Evolutionary conservation across 2,113 vertebrate species (phyloP).

Genomic region (cattle (Bos taurus)): ARS-UCD2.0 NC_037334.1:98176501-98177000

Average conservation of each 20-base stretch:
- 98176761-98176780: neutral
- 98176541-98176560: neutral
- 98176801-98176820: neutral
- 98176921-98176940: neutral
- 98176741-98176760: neutral
- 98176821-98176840: neutral
- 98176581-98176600: neutral
- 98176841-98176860: neutral
- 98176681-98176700: neutral
- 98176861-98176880: neutral
- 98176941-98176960: neutral
- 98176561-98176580: neutral
- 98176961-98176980: neutral
- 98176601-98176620: neutral
- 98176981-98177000: neutral
- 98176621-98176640: neutral
- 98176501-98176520: neutral
- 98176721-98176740: neutral
- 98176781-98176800: neutral
- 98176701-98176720: neutral
- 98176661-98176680: neutral
- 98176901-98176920: neutral
- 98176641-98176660: neutral
- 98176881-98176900: neutral
- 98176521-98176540: neutral